Percentiles rank a stretch among this genome's conserved stretches.
Evolutionary conservation across 1,140 invertebrate species (phyloP).

Genomic region (Ostrea edulis): DNA sequence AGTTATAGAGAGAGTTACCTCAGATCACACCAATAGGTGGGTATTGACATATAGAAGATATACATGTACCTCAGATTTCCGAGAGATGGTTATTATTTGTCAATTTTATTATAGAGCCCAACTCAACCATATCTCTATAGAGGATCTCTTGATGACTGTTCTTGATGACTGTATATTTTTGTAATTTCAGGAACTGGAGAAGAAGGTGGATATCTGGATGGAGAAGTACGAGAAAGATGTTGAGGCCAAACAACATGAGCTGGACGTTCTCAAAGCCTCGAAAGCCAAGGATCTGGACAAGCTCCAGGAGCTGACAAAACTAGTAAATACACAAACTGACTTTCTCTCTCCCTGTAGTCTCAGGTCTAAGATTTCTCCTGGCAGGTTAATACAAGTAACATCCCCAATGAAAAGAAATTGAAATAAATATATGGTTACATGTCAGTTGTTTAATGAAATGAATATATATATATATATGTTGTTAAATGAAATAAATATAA

Average conservation of each 20-base stretch:
- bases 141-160: too few species aligned
- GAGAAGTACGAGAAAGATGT: conserved; percentile 79
- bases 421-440: neutral
- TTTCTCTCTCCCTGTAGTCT: too few species aligned
- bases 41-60: neutral
- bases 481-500: neutral
- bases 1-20: neutral
- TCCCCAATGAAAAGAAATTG: neutral
- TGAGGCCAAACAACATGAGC: conserved; percentile 77
- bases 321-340: conserved; percentile 60
- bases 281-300: conserved; percentile 78
- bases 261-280: conserved; percentile 77
- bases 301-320: conserved; percentile 77
- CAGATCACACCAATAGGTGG: neutral
- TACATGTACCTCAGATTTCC: neutral
- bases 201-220: conserved; percentile 78
- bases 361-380: too few species aligned
- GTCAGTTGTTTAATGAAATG: neutral
- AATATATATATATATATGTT: neutral
- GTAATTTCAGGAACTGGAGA: conserved; percentile 70
- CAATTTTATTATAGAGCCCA: too few species aligned
- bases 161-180: neutral
- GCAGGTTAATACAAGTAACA: too few species aligned
- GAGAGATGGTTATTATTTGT: neutral
- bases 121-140: too few species aligned